Conservation (phyloP, 2,113 vertebrate genomes). For the Eublepharis macularius region DNA sequence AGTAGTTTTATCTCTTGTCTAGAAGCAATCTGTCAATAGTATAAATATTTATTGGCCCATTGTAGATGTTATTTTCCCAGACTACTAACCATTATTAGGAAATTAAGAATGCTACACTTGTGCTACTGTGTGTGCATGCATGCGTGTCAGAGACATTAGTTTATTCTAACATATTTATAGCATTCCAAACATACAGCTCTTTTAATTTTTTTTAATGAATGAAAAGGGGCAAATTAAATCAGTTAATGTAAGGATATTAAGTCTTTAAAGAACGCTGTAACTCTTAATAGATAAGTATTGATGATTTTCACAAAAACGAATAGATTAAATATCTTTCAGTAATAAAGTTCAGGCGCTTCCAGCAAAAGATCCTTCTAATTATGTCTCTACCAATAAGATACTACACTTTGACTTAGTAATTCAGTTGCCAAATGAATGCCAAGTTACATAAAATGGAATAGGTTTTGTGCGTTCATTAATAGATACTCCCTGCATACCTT, state of each 20-base stretch:
- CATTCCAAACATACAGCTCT: rapidly evolving
- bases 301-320: neutral
- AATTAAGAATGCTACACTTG: neutral
- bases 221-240: neutral
- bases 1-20: constrained; percentile 43
- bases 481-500: no score
- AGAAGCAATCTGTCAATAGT: neutral
- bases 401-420: neutral
- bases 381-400: neutral
- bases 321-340: constrained; percentile 2
- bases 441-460: neutral
- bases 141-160: neutral
- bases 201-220: neutral
- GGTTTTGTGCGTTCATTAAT: no score
- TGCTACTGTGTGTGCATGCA: neutral
- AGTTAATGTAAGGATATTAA: neutral
- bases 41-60: neutral
- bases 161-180: neutral
- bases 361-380: neutral
- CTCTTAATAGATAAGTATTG: neutral
- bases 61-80: neutral
- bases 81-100: neutral
- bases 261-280: neutral
- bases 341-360: neutral
- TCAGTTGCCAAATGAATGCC: neutral